A percentile compares a stretch with the other conserved stretches of the same genome.
Conservation (phyloP, 2,113 vertebrate species). For the Cichladusa arquata region DNA sequence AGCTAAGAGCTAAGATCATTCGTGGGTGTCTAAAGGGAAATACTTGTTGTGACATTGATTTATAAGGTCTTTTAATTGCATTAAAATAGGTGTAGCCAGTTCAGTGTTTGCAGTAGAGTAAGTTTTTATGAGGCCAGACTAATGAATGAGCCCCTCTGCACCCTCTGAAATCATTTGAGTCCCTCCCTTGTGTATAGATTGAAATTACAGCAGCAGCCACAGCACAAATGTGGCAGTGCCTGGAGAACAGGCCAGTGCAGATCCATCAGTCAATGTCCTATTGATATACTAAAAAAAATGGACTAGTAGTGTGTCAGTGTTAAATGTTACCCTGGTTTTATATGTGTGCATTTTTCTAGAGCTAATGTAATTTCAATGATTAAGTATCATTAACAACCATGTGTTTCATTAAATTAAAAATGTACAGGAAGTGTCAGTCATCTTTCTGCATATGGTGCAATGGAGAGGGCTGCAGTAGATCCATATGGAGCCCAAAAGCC, state of each 20-base stretch:
- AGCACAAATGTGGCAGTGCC: not conserved
- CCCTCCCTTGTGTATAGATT: not conserved
- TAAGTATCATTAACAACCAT: not conserved
- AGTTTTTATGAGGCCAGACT: slow-evolving; percentile 9
- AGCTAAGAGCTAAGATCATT: not conserved
- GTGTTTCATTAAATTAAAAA: not conserved
- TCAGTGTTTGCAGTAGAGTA: not conserved
- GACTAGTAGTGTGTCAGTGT: not conserved
- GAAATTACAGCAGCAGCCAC: not conserved
- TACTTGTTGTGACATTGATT: not conserved
- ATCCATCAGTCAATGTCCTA: slow-evolving; percentile 1
- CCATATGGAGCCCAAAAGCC: not conserved
- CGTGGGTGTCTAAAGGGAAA: not conserved
- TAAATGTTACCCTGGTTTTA: not conserved
- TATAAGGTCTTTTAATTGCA: slow-evolving; percentile 2
- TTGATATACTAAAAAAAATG: not conserved
- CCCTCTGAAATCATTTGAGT: not conserved
- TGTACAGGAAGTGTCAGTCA: not conserved
- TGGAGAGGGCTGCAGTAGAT: not conserved
- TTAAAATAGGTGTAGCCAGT: not conserved
- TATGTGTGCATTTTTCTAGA: not conserved
- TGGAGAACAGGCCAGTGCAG: not conserved
- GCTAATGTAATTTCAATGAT: not conserved
- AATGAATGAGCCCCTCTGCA: not conserved
- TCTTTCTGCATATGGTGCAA: not conserved